phyloP scores from a whole-genome alignment of 2,888 invertebrate genomes.

The Philereme vetulata region DNA sequence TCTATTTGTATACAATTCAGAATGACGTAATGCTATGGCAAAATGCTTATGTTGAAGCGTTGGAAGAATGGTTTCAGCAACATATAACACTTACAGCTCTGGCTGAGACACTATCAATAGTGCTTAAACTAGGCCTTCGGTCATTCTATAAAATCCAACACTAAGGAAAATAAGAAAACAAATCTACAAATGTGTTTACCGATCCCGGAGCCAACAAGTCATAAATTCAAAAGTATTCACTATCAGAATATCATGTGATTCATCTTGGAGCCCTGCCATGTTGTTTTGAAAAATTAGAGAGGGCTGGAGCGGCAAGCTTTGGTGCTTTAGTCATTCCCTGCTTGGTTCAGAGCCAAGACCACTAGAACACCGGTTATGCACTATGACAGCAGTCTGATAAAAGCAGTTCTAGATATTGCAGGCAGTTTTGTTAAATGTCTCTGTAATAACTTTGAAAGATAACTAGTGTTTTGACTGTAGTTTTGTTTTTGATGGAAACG shows the following conservation, averaged over 20 bases:
- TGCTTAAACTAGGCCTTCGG: no score
- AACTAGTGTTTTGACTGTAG: slow-evolving; percentile 8
- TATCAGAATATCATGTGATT: slow-evolving; percentile 62
- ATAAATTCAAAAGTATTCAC: slow-evolving; percentile 59
- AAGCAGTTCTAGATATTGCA: slow-evolving; percentile 39
- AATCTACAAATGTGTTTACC: slow-evolving; percentile 2
- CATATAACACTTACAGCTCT: no score
- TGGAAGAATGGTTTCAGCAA: no score
- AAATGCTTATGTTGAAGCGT: no score
- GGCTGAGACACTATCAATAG: no score
- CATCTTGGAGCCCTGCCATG: slow-evolving; percentile 70
- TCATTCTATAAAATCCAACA: no score
- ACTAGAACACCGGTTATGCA: slow-evolving; percentile 44
- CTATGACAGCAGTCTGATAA: slow-evolving; percentile 53
- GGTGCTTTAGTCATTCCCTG: slow-evolving; percentile 13
- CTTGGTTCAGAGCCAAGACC: slow-evolving; percentile 68
- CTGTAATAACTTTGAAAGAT: slow-evolving; percentile 20
- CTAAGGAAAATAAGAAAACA: no score
- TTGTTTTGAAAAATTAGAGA: slow-evolving; percentile 75
- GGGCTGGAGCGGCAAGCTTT: slow-evolving; percentile 46
- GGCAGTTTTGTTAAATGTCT: slow-evolving; percentile 36
- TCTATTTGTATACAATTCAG: no score
- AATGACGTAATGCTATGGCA: no score
- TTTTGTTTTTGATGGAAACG: no score
- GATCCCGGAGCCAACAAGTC: slow-evolving; percentile 22